phyloP scores from a whole-genome alignment of 2,113 vertebrate species.

The Gulo gulo region DNA sequence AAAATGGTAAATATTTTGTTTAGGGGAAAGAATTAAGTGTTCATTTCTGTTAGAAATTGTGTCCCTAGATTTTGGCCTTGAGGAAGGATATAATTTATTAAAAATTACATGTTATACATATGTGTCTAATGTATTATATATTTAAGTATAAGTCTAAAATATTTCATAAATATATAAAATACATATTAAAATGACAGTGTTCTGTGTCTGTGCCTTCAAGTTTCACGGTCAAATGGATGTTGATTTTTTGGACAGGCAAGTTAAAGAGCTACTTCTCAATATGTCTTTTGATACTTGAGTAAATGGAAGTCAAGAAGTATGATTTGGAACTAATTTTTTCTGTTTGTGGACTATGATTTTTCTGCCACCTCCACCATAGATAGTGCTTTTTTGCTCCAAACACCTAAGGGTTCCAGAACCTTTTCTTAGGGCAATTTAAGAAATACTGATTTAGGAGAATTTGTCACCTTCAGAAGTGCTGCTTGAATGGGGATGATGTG shows the following conservation, averaged over 20 bases:
- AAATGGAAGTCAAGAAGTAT: background rate
- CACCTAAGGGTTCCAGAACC: background rate
- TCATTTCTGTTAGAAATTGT: background rate
- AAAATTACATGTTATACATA: background rate
- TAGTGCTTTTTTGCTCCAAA: background rate
- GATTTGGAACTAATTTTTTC: background rate
- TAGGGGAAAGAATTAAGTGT: background rate
- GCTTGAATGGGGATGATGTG: background rate
- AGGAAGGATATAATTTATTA: background rate
- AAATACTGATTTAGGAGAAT: constrained; percentile 27
- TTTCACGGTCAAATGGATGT: background rate
- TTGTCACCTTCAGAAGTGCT: background rate
- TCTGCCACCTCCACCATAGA: background rate
- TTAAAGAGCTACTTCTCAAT: background rate
- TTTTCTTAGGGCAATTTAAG: constrained; percentile 3
- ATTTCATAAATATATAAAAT: background rate
- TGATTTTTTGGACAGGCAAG: background rate
- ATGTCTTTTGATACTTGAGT: constrained; percentile 13
- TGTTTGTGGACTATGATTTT: background rate
- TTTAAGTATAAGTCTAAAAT: background rate
- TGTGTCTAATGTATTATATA: background rate
- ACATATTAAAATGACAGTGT: background rate
- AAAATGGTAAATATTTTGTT: background rate
- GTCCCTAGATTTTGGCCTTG: background rate
- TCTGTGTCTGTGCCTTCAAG: background rate